Evolutionary conservation across 2,797 vertebrate species (phyloP), one percentile per base, ranked within the genome.

Genomic region (Oryzias sinensis): DNA sequence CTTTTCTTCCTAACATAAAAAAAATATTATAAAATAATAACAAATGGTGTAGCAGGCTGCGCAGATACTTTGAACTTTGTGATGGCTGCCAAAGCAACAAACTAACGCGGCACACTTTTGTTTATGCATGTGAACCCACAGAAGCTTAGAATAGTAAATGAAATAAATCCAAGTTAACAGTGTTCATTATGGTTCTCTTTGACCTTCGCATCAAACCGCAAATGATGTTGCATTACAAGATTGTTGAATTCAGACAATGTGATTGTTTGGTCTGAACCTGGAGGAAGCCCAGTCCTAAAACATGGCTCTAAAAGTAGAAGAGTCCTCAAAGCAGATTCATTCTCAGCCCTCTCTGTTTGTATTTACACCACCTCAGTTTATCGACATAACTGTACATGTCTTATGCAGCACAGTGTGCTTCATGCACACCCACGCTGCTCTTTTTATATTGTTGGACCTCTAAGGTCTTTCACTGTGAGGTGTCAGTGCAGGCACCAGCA

Each of bases 361-460:
- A 72, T 85, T 80, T 3, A 43, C 72, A 77, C 80, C 72, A 58
- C 81, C 78, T 82, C 76, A 68, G 85, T 87, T 88, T 88, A 80
- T 88, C 88, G 88, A 88, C 83, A 80, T 80, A 81, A 67, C 79
- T 66, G 72, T 47, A 70, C 68, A 68, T 55, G 77, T 57, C 73
- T 80, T 74, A 65, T 62, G 70, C 57, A 56, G 59, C 18, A 55
- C 69, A 75, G 66, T 54, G 58, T 67, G 58, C 62, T 48, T 20
- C 61, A 51, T 72, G 68, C 59, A 59, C 74, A 49, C 68, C 72
- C 65, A 63, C 74, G 72, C 79, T 70, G 60, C 60, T 72, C 66
- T 88, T 83, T 88, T 88, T 87, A 37, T 11, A 37, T 81, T 79
- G 76, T 88, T 84, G 79, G 79, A 85, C 44, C 33, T 63, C 15